Evolutionary conservation across 2,888 invertebrate genomes (phyloP).

Genomic region (Dryomyza anilis): DNA sequence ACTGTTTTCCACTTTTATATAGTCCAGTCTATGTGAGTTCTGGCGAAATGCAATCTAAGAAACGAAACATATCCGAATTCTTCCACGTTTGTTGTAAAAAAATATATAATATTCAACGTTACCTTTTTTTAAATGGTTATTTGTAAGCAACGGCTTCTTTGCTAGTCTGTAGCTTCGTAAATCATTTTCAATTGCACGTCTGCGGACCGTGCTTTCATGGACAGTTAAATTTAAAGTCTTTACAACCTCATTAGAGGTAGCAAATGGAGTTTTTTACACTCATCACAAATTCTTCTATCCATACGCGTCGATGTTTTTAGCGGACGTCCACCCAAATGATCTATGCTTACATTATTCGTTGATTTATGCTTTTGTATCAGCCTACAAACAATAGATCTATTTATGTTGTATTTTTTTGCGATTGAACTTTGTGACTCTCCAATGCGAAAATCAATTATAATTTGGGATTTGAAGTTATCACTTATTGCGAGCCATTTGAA

Average conservation of each 20-base stretch:
- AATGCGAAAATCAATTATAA: neutral
- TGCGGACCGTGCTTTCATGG: conserved; percentile 4
- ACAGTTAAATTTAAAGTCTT: conserved; percentile 1
- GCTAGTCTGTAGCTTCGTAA: conserved; percentile 15
- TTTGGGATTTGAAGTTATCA: neutral
- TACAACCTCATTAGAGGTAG: conserved; percentile 9
- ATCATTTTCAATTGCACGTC: conserved; percentile 9
- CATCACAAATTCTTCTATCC: neutral
- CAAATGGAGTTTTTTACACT: conserved; percentile 10
- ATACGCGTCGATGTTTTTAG: conserved; percentile 5
- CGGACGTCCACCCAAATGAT: conserved; percentile 20
- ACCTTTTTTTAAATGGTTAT: conserved; percentile 5
- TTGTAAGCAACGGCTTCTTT: conserved; percentile 19
- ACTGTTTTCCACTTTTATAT: conserved; percentile 26
- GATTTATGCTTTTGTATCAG: conserved; percentile 15
- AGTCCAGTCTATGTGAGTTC: conserved; percentile 25
- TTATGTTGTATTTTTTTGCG: conserved; percentile 10
- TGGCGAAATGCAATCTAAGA: no score
- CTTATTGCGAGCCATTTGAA: neutral
- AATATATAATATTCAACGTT: neutral
- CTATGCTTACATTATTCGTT: neutral
- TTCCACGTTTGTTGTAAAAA: neutral
- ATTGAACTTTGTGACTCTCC: neutral
- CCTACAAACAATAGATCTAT: conserved; percentile 6
- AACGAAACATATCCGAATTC: neutral